Evolutionary conservation across 2,888 invertebrate species (phyloP), one percentile per base, ranked within the genome.

Genomic region (Pilophorus perplexus): DNA sequence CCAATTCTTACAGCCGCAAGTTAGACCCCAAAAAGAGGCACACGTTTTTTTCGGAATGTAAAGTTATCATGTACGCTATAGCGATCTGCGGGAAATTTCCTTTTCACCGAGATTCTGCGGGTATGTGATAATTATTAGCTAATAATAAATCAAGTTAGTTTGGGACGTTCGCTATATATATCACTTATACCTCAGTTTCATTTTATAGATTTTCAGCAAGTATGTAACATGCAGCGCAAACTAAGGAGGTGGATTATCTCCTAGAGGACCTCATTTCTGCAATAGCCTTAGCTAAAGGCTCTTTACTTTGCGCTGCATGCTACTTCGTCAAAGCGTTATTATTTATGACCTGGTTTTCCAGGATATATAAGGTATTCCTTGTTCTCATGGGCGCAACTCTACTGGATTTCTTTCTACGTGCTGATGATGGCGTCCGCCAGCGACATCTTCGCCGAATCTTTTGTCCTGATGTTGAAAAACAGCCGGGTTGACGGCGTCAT

Each of bases 321-420:
- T n/a, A n/a, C n/a, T n/a, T n/a, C n/a, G n/a, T n/a, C n/a, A n/a
- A n/a, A n/a, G n/a, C n/a, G n/a, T n/a, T n/a, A n/a, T n/a, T n/a
- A n/a, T n/a, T n/a, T n/a, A n/a, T n/a, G n/a, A n/a, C n/a, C 33
- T 33, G 12, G 6, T 33, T 42, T 42, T 25, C 1, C 44, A 59
- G 59, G 59, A 6, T 22, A 42, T 4, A 16, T 42, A 23, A 59
- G 25, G 23, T 42, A 59, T 14, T 42, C 59, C 1, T 1, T 59
- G 18, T 3, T 22, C 1, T 42, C 42, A 5, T 18, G 22, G 2
- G 23, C 25, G 1, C 42, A 33, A 2, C 16, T 59, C 5, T 59
- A 59, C 25, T 59, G 59, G 42, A 12, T 42, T 4, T 14, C 25
- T 8, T 40, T 38, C 20, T 59, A 40, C 42, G 12, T 20, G 2